Conservation (phyloP, 2,797 vertebrate genomes). For the Ambastaia sidthimunki region DNA sequence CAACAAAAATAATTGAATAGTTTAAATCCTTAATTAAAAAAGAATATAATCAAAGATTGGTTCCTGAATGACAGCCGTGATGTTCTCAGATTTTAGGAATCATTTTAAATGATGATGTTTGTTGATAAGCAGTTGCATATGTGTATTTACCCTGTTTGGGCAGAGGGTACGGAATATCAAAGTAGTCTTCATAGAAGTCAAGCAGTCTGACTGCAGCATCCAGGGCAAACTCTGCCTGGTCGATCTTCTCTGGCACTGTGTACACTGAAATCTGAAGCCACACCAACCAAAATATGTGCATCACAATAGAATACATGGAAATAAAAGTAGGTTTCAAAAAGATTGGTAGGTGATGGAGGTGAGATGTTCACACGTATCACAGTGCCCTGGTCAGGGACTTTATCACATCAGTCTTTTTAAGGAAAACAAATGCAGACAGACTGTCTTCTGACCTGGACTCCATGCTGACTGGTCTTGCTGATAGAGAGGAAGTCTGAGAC, state of each 20-base stretch:
- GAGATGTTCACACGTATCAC: too few species aligned
- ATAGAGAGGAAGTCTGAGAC: slow-evolving; percentile 90
- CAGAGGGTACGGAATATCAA: slow-evolving; percentile 89
- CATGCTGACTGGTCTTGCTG: slow-evolving; percentile 83
- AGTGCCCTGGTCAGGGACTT: neutral
- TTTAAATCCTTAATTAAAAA: too few species aligned
- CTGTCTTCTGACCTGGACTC: slow-evolving; percentile 82
- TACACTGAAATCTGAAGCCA: slow-evolving; percentile 86
- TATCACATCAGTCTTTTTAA: neutral
- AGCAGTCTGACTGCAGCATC: slow-evolving; percentile 87
- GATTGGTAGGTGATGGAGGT: too few species aligned
- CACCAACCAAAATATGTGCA: neutral
- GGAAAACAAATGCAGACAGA: neutral
- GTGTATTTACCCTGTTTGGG: slow-evolving; percentile 85
- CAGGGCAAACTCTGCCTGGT: slow-evolving; percentile 85
- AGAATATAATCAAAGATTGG: too few species aligned
- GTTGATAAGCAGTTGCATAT: neutral
- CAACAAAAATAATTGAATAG: too few species aligned
- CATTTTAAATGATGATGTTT: neutral
- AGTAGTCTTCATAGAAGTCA: slow-evolving; percentile 93
- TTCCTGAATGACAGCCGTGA: too few species aligned
- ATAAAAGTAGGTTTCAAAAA: too few species aligned
- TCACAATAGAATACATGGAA: too few species aligned
- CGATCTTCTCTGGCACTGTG: slow-evolving; percentile 85
- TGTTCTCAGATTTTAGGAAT: neutral